phyloP scores from a whole-genome alignment of 2,797 vertebrate species.

The Diceros bicornis region DNA sequence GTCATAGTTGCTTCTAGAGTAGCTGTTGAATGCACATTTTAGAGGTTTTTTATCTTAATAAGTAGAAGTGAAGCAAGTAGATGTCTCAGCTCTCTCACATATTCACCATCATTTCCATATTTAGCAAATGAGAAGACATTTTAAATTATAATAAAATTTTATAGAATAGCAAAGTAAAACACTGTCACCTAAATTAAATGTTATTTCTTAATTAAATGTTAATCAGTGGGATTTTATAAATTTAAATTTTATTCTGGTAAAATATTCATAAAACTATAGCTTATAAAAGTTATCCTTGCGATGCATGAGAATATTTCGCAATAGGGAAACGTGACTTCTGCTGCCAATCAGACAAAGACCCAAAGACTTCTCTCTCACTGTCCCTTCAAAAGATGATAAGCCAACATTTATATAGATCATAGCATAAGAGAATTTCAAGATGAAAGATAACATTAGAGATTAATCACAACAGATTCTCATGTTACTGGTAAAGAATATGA shows the following conservation, averaged over 20 bases:
- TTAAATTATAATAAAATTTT: neutral
- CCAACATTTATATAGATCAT: neutral
- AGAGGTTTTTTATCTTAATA: neutral
- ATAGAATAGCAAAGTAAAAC: neutral
- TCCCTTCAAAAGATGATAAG: neutral
- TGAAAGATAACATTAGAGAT: neutral
- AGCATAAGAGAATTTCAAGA: neutral
- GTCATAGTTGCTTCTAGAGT: neutral
- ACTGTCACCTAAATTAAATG: neutral
- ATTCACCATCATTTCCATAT: neutral
- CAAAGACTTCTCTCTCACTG: neutral
- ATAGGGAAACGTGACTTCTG: neutral
- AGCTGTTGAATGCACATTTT: neutral
- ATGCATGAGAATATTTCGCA: neutral
- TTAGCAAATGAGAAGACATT: neutral
- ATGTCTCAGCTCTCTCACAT: neutral
- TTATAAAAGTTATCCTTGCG: neutral
- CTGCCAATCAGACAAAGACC: neutral
- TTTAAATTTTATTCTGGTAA: slow-evolving; percentile 18
- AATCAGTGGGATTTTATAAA: neutral
- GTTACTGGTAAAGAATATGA: neutral
- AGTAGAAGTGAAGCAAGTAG: neutral
- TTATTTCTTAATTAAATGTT: slow-evolving; percentile 15
- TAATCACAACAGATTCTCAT: neutral
- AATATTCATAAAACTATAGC: neutral